These are phyloP conservation scores for Andrena hattorfiana DNA, from an alignment of 2,888 invertebrate genomes.

Conservation along the genomic window DNA sequence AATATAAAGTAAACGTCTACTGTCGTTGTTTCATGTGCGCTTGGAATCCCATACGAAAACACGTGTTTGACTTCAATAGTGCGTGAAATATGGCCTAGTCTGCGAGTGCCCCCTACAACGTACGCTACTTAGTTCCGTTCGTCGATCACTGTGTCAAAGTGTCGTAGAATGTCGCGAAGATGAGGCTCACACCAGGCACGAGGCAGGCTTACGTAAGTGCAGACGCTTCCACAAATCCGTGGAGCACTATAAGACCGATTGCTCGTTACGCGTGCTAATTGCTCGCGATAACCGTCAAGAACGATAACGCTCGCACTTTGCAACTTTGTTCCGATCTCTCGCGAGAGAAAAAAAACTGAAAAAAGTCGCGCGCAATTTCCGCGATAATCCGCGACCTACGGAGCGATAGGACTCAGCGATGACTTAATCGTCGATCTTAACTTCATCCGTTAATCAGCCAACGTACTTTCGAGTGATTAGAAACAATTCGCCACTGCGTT, in stretches of 20 bases:
- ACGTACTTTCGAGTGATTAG: background rate
- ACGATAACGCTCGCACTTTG: slow-evolving; percentile 25
- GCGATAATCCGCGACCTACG: slow-evolving; percentile 24
- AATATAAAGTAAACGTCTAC: background rate
- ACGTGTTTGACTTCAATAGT: background rate
- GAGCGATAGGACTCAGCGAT: background rate
- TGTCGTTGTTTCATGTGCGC: background rate
- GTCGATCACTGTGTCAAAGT: background rate
- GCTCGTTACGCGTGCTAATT: slow-evolving; percentile 33
- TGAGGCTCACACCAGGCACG: background rate
- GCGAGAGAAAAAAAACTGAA: background rate
- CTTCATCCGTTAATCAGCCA: background rate
- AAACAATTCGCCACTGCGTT: slow-evolving; percentile 3
- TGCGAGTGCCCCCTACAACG: background rate
- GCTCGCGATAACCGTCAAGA: slow-evolving; percentile 10
- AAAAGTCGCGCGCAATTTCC: background rate
- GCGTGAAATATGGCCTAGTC: background rate
- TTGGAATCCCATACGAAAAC: no score
- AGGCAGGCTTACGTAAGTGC: slow-evolving; percentile 35
- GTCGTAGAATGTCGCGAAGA: background rate
- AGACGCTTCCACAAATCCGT: slow-evolving; percentile 42
- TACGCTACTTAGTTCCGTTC: no score
- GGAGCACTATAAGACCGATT: background rate
- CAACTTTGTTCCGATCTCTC: slow-evolving; percentile 22
- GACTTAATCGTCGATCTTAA: slow-evolving; percentile 14